A percentile compares a stretch with the other conserved stretches of the same genome.
Evolutionary conservation across 2,113 vertebrate species (phyloP).

Genomic region (Menidia beryllina): DNA sequence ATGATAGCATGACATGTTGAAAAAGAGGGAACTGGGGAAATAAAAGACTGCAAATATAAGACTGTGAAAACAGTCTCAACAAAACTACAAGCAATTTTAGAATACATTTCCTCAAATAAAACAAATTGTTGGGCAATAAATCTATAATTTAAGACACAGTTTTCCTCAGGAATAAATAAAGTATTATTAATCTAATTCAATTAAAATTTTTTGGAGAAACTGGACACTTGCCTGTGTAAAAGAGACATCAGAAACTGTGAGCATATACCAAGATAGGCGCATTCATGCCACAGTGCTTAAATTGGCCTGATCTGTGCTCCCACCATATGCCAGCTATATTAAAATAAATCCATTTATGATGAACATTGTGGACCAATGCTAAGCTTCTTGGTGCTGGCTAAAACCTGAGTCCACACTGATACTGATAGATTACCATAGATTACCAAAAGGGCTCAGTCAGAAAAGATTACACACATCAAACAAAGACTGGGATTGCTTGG

Average conservation of each 20-base stretch:
- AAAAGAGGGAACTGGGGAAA: too few relatives aligned
- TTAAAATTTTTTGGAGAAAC: too few relatives aligned
- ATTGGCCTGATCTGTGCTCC: slow-evolving; percentile 64
- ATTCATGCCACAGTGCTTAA: slow-evolving; percentile 25
- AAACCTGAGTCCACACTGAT: slow-evolving; percentile 35
- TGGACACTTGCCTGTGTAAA: too few relatives aligned
- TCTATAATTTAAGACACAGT: too few relatives aligned
- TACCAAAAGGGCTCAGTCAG: slow-evolving; percentile 41
- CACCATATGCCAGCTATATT: slow-evolving; percentile 58
- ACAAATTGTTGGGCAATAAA: too few relatives aligned
- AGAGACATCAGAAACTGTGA: slow-evolving; percentile 6
- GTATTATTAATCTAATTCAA: too few relatives aligned
- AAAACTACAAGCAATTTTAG: too few relatives aligned
- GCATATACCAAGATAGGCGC: slow-evolving; percentile 9
- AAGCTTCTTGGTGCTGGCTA: slow-evolving; percentile 28
- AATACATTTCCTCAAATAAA: too few relatives aligned
- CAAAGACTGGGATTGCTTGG: slow-evolving; percentile 12
- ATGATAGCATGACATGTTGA: too few relatives aligned
- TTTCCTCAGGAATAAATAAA: too few relatives aligned
- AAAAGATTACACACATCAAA: slow-evolving; percentile 32
- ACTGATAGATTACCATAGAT: slow-evolving; percentile 70
- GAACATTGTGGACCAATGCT: slow-evolving; percentile 47
- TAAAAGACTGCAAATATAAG: too few relatives aligned
- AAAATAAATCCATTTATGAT: slow-evolving; percentile 64
- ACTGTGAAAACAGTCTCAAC: too few relatives aligned